A percentile compares a stretch with the other conserved stretches of the same genome.
phyloP scores from a whole-genome alignment of 1,140 invertebrate species.

The Glossosoma conforme region DNA sequence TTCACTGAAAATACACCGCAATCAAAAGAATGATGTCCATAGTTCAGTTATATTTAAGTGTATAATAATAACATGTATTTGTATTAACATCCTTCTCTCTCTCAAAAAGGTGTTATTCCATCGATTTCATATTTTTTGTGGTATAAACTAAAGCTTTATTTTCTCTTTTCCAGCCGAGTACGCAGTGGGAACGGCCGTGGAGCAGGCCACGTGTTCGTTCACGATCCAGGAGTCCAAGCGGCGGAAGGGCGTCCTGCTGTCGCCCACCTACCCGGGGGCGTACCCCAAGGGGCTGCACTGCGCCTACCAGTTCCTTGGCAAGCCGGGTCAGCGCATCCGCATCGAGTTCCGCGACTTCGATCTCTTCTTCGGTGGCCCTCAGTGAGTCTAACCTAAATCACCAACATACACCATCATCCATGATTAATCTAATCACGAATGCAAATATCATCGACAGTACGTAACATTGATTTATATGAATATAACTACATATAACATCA shows the following conservation, averaged over 20 bases:
- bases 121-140: no score
- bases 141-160: no score
- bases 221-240: conserved; percentile 70
- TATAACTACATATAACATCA: no score
- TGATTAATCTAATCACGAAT: no score
- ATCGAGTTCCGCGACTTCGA: conserved; percentile 98
- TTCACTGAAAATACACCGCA: no score
- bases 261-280: conserved; percentile 97
- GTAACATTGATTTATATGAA: no score
- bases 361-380: conserved; percentile 95
- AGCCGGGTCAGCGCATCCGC: conserved; percentile 82
- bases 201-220: conserved; percentile 77
- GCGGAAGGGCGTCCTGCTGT: conserved; percentile 81
- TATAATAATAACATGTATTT: not conserved
- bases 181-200: conserved; percentile 82
- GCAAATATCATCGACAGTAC: no score
- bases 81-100: no score
- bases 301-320: conserved; percentile 91
- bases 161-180: conserved; percentile 65
- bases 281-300: conserved; percentile 96
- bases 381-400: no score
- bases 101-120: no score
- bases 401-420: no score
- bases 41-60: not conserved
- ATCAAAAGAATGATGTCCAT: no score